Evolutionary conservation across 2,113 vertebrate species (phyloP).

Genomic region (Notothenia rossii): DNA sequence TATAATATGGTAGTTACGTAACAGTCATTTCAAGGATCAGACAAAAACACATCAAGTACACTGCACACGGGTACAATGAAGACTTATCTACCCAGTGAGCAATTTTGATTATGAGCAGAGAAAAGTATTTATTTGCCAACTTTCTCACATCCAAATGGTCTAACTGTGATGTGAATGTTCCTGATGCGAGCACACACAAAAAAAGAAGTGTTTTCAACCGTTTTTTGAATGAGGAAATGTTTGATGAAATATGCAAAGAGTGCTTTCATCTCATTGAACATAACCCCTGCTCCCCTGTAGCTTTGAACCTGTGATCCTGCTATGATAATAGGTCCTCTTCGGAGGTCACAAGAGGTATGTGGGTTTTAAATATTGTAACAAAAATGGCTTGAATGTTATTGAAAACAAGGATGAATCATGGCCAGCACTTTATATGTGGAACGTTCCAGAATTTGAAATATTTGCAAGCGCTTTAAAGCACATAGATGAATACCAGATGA

Average conservation of each 20-base stretch:
- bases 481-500: too few species aligned
- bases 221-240: neutral
- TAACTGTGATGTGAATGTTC: conserved; percentile 19
- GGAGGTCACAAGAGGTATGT: conserved; percentile 21
- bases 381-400: conserved; percentile 20
- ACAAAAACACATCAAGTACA: neutral
- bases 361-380: conserved; percentile 29
- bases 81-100: conserved; percentile 29
- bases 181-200: conserved; percentile 6
- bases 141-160: conserved; percentile 50
- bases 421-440: conserved; percentile 1
- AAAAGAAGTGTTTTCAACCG: neutral
- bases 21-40: neutral
- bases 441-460: neutral
- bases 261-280: neutral
- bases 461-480: neutral
- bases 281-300: conserved; percentile 8
- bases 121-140: conserved; percentile 5
- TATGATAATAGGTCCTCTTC: neutral
- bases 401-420: neutral
- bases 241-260: conserved; percentile 12
- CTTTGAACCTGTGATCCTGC: conserved; percentile 23
- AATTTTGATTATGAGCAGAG: conserved; percentile 27
- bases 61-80: neutral
- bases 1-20: neutral